Evolutionary conservation across 1,140 invertebrate genomes (phyloP), one percentile per base, ranked within the genome.

Genomic region (Halesus radiatus): DNA sequence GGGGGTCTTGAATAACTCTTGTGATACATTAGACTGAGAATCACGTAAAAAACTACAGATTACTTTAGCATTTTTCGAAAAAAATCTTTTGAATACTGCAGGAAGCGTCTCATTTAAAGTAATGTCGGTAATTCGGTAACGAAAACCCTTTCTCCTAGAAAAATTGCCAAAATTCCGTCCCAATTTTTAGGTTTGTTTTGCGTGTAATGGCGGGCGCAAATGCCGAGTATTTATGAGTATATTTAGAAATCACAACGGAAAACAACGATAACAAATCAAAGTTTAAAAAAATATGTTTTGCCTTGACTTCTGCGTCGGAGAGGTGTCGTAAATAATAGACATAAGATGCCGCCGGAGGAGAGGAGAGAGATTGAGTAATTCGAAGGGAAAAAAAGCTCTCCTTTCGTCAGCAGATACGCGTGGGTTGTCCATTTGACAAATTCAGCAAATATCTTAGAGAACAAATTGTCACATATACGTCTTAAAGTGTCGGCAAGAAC

Each of bases 201-300:
- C 54, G 54, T 20, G 37, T 18, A n/a, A n/a, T 20, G 56, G 8
- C 18, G 6, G 56, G 18, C 20, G 54, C 1, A 56, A 18, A 18
- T 4, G n/a, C 54, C n/a, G 13, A n/a, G 22, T 66, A 66, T 66
- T 66, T 72, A 72, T 54, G 45, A 72, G 52, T 53, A 50, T 52
- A 50, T 18, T 53, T 54, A 72, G 20, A 37, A 66, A 66, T 32
- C 26, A 23, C 23, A 0, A 8, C 45, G 68, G 45, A 50, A 66
- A 66, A 66, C 62, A 66, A 66, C 22, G 45, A 53, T 22, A 52
- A 72, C 68, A 72, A 72, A 72, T 72, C 68, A 72, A 52, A 23
- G 45, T 53, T 52, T 72, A 53, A 72, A 72, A 70, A 72, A 72
- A 72, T 50, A 29, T 72, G 22, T 72, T 72, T 54, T 72, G 45